phyloP scores from a whole-genome alignment of 2,113 vertebrate genomes.

The Athene noctua region DNA sequence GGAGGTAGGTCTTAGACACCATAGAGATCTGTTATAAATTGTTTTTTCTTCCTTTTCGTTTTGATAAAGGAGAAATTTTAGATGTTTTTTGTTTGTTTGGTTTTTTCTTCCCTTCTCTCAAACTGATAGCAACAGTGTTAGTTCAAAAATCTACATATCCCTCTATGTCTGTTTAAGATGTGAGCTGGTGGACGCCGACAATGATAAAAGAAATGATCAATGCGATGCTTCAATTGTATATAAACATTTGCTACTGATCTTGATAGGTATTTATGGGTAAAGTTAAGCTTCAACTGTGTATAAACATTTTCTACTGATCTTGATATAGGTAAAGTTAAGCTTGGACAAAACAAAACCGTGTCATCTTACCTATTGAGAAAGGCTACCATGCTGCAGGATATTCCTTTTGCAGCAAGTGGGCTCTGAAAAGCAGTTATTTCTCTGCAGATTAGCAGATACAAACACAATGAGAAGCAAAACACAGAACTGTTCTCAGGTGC shows the following conservation, averaged over 20 bases:
- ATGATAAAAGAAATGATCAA: background rate
- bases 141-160: background rate
- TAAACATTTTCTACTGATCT: background rate
- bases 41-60: background rate
- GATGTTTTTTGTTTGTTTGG: background rate
- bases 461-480: background rate
- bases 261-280: background rate
- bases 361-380: background rate
- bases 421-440: background rate
- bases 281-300: background rate
- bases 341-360: background rate
- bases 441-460: background rate
- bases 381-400: too few species aligned
- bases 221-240: background rate
- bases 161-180: background rate
- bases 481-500: background rate
- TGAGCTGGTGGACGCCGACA: background rate
- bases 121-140: background rate
- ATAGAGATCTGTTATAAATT: background rate
- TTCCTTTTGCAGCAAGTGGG: background rate
- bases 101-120: background rate
- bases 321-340: background rate
- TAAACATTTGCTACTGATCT: background rate
- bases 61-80: background rate
- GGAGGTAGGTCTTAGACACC: slow-evolving; percentile 71